Evolutionary conservation across 2,113 vertebrate genomes (phyloP).

Genomic region (Ictalurus furcatus): DNA sequence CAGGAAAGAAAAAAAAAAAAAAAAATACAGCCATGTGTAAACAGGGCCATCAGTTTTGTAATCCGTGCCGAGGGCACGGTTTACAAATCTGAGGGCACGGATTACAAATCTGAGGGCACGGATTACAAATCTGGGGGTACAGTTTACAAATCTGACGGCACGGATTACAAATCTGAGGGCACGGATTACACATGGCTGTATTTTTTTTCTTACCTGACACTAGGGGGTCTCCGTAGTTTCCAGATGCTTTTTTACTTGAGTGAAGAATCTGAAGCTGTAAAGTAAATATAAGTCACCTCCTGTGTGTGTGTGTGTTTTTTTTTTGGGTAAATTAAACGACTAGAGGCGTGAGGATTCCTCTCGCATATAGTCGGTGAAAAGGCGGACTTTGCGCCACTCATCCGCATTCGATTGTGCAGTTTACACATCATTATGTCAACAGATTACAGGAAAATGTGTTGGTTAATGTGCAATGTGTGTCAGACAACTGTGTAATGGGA

Average conservation of each 20-base stretch:
- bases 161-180: no score
- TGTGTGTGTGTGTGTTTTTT: not conserved
- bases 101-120: no score
- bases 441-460: constrained; percentile 25
- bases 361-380: not conserved
- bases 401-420: constrained; percentile 12
- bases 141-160: no score
- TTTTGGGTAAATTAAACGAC: not conserved
- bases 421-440: constrained; percentile 9
- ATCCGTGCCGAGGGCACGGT: no score
- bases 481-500: not conserved
- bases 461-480: not conserved
- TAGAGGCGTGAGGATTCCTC: not conserved
- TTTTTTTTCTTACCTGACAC: no score
- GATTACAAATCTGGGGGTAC: no score
- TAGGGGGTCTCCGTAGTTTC: not conserved
- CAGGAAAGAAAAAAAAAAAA: no score
- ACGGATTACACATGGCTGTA: no score
- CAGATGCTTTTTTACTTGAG: not conserved
- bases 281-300: not conserved
- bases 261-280: not conserved
- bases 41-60: no score
- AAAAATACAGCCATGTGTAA: no score
- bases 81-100: no score
- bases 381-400: not conserved